Base-by-base conservation (phyloP, 2,113 vertebrate genomes). In the Nothocercus nigrocapillus region DNA sequence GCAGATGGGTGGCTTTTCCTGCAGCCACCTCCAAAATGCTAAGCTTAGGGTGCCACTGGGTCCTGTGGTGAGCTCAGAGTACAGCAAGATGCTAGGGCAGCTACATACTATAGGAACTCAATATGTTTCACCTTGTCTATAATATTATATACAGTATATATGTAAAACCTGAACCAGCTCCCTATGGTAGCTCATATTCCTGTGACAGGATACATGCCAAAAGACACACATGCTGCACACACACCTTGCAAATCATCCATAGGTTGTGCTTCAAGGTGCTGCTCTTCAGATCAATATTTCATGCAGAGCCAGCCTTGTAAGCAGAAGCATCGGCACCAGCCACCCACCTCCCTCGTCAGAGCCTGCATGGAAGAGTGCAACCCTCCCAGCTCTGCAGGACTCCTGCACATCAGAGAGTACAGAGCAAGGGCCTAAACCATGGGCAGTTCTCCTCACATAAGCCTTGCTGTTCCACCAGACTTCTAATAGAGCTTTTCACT, bases 401-500 rank as follows among this genome's bases (percentile, higher is more conserved):
- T 61, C 56, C 24, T 28, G 36, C 63, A 40, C 3, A 2, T 58
- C 38, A 54, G 15, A 2, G 0, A 7, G 19, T 30, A 17, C 36
- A 49, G 15, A 58, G n/a, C 2, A 66, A 69, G 5, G 59, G 20
- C 40, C 45, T 59, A 51, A 87, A 84, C 0, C 51, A 25, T 1
- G 7, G 25, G 25, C 16, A 42, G 32, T 36, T 72, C 66, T 34
- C 66, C 30, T 56, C 73, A 79, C 30, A 63, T 62, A 45, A 32
- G 7, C 56, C 47, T 56, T 45, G 79, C 62, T 69, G 59, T 51
- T 86, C 45, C 76, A 51, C 73, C 24, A 78, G 77, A 78, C 54
- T 82, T 86, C 77, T 56, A 95, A 56, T 45, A 64, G 80, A 64
- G 56, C 53, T 82, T 82, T 53, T 44, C 63, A 77, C 68, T 82